These are phyloP conservation scores for Callyntrura sp. DNA, from an alignment of 2,888 invertebrate species.

Conservation along the genomic window DNA sequence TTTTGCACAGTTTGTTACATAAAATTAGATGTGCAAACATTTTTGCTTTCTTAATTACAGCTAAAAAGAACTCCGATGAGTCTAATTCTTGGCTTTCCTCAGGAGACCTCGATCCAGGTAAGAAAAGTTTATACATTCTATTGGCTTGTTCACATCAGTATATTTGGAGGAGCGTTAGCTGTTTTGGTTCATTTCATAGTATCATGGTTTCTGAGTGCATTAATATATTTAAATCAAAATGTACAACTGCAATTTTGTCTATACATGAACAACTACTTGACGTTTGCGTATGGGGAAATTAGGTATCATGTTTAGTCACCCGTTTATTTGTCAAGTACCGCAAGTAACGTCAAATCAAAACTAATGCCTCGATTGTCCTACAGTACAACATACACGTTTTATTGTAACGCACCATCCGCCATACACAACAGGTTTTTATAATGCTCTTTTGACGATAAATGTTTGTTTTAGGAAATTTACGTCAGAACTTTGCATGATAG, in stretches of 20 bases:
- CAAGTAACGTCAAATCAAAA: background rate
- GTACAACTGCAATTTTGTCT: background rate
- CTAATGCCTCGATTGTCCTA: background rate
- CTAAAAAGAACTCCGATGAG: slow-evolving; percentile 71
- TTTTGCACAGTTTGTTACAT: too few species aligned
- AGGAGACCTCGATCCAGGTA: slow-evolving; percentile 77
- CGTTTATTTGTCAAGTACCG: background rate
- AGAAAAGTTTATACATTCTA: slow-evolving; percentile 55
- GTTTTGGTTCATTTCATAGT: background rate
- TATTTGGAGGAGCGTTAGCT: slow-evolving; percentile 48
- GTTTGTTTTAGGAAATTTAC: slow-evolving; percentile 30
- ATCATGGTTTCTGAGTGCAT: background rate
- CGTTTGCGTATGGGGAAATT: background rate
- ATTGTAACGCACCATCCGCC: background rate
- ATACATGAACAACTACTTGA: background rate
- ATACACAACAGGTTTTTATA: background rate
- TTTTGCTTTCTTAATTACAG: slow-evolving; percentile 20
- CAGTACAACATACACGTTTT: background rate
- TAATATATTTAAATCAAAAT: background rate
- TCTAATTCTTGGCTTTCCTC: slow-evolving; percentile 69
- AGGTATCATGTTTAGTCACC: background rate
- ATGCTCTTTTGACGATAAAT: background rate
- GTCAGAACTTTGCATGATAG: background rate
- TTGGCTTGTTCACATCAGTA: slow-evolving; percentile 34
- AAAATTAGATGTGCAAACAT: too few species aligned